Conservation (phyloP, 2,797 vertebrate species). For the Enteromius afrohamiltoni region DNA sequence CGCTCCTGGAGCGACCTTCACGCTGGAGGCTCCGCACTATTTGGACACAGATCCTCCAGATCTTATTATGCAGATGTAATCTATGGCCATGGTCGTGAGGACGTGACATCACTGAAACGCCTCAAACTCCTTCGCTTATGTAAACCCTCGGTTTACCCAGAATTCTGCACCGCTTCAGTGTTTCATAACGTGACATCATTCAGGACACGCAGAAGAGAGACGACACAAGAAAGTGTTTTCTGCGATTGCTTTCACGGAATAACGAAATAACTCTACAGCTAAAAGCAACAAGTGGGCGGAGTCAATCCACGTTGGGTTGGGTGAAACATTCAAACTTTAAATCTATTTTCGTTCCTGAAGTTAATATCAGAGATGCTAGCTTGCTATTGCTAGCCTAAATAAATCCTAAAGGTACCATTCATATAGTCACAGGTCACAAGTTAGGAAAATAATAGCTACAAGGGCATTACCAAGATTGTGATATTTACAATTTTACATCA, state of each 20-base stretch:
- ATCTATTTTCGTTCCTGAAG: not conserved
- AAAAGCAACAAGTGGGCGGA: too few relatives aligned
- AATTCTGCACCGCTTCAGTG: not conserved
- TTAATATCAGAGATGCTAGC: not conserved
- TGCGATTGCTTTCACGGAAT: not conserved
- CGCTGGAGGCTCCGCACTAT: not conserved
- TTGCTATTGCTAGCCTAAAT: too few relatives aligned
- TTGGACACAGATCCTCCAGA: not conserved
- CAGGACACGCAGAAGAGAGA: not conserved
- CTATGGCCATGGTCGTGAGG: not conserved
- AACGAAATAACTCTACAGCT: too few relatives aligned
- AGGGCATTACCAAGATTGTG: not conserved
- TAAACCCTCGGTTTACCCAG: not conserved
- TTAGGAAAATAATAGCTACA: not conserved
- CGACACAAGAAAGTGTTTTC: not conserved
- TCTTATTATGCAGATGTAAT: constrained; percentile 11
- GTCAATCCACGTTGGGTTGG: too few relatives aligned
- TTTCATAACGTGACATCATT: not conserved
- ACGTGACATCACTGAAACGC: constrained; percentile 2
- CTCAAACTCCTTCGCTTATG: not conserved
- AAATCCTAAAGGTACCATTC: too few relatives aligned
- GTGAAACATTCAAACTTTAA: not conserved
- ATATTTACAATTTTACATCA: not conserved
- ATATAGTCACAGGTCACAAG: not conserved
- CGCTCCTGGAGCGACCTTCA: not conserved